These are phyloP conservation scores for Camponotus fellah DNA, from an alignment of 2,888 invertebrate species.

Conservation along the genomic window DNA sequence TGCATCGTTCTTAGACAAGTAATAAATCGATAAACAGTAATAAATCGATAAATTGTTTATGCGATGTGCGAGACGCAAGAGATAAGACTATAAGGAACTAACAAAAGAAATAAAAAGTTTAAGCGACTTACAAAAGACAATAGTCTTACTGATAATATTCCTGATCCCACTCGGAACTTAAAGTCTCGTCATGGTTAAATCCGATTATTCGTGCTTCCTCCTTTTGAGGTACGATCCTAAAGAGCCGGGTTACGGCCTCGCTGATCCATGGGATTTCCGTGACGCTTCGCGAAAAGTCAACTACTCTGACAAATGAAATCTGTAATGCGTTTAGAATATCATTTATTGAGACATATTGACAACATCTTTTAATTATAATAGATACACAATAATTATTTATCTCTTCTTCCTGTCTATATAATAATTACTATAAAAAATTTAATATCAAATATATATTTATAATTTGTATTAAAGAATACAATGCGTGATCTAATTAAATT, in stretches of 20 bases:
- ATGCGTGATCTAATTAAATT: not conserved
- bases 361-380: not conserved
- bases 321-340: not conserved
- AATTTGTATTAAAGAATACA: not conserved
- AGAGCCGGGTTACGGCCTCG: slow-evolving; percentile 54
- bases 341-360: not conserved
- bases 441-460: not conserved
- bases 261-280: slow-evolving; percentile 51
- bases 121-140: slow-evolving; percentile 66
- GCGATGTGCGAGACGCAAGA: slow-evolving; percentile 32
- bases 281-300: slow-evolving; percentile 33
- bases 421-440: not conserved
- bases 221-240: slow-evolving; percentile 60
- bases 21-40: no score
- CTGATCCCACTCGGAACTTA: slow-evolving; percentile 69
- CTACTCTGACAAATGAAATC: slow-evolving; percentile 26
- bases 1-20: not conserved
- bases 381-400: not conserved
- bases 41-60: slow-evolving; percentile 47
- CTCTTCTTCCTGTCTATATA: not conserved
- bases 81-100: slow-evolving; percentile 48
- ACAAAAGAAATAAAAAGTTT: slow-evolving; percentile 62
- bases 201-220: slow-evolving; percentile 70
- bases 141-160: slow-evolving; percentile 44
- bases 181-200: slow-evolving; percentile 66